Conservation (phyloP, 2,113 vertebrate genomes). For the Sakesphorus luctuosus region DNA sequence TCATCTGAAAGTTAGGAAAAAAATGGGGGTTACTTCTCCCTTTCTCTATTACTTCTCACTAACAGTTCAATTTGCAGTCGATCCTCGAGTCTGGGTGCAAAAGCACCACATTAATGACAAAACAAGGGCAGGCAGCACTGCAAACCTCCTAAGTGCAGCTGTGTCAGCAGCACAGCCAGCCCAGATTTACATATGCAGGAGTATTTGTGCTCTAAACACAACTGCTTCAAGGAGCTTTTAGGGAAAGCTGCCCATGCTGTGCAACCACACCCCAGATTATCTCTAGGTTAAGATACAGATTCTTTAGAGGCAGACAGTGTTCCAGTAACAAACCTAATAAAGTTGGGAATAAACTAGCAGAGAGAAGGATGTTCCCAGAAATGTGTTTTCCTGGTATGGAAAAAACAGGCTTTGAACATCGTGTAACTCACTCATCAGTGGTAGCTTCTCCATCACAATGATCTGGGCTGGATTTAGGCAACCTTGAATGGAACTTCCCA, state of each 20-base stretch:
- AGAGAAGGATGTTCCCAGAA: neutral
- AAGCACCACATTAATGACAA: neutral
- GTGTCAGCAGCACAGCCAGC: neutral
- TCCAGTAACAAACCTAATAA: neutral
- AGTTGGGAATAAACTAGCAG: neutral
- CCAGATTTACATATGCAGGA: neutral
- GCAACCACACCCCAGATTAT: neutral
- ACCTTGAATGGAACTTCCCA: neutral
- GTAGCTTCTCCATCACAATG: neutral
- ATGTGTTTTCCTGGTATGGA: fast-evolving
- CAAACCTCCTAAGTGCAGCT: neutral
- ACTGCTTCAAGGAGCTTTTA: neutral
- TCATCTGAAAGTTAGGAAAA: neutral
- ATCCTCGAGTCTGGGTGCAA: neutral
- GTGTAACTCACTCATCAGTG: neutral
- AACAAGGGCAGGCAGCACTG: neutral
- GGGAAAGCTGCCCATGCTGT: neutral
- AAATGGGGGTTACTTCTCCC: neutral
- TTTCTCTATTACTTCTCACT: neutral
- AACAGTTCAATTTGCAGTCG: neutral
- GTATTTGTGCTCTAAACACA: neutral
- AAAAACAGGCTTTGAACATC: neutral
- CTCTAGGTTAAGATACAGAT: neutral
- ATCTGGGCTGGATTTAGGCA: neutral
- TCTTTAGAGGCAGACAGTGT: neutral